These are phyloP conservation scores for Aphelocoma coerulescens DNA, from an alignment of 2,113 vertebrate species.

Conservation along the genomic window DNA sequence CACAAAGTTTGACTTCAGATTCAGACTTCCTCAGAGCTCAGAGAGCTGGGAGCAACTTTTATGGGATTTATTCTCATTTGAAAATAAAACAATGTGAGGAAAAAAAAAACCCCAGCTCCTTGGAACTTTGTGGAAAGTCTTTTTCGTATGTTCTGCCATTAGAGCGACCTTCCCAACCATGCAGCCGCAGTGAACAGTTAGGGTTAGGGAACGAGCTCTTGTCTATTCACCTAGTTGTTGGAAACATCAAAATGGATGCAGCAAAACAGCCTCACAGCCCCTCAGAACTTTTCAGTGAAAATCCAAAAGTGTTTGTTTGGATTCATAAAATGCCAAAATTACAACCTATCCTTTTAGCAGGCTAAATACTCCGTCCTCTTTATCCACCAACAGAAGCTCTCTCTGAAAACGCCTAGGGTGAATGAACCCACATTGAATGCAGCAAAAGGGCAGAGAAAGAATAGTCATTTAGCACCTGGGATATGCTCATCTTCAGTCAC, in stretches of 20 bases:
- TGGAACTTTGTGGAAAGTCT: background rate
- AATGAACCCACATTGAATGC: background rate
- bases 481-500: constrained; percentile 72
- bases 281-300: background rate
- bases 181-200: background rate
- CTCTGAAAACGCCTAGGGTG: background rate
- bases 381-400: background rate
- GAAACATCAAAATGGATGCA: background rate
- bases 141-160: background rate
- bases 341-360: background rate
- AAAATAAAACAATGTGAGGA: background rate
- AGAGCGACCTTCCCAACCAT: background rate
- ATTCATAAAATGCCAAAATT: background rate
- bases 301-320: background rate
- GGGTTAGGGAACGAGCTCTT: background rate
- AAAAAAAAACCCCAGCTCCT: background rate
- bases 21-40: background rate
- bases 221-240: background rate
- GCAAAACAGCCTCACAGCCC: background rate
- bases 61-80: background rate
- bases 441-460: constrained; percentile 15
- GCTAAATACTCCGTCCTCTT: background rate
- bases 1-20: background rate
- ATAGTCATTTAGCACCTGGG: constrained; percentile 51
- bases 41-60: background rate